These are phyloP conservation scores for Harlomillsia oculata DNA, from an alignment of 1,140 invertebrate genomes.

Conservation along the genomic window DNA sequence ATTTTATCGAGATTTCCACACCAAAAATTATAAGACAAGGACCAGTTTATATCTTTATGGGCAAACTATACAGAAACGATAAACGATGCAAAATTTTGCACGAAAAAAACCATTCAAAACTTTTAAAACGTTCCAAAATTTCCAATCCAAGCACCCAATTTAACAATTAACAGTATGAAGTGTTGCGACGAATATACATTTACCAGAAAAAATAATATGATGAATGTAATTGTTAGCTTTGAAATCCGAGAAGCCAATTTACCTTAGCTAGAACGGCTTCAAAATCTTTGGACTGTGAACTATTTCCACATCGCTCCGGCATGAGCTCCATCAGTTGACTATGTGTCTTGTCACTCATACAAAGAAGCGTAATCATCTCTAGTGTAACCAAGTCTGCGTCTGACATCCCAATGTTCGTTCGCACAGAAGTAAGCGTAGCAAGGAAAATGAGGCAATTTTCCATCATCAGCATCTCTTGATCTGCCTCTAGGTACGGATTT, in stretches of 20 bases:
- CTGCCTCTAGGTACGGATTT: conserved; percentile 54
- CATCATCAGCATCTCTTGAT: conserved; percentile 77
- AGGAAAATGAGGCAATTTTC: conserved; percentile 86
- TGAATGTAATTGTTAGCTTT: too few relatives aligned
- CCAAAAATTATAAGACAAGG: conserved; percentile 3
- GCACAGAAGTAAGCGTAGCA: conserved; percentile 74
- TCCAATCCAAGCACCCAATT: too few relatives aligned
- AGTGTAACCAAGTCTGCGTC: conserved; percentile 65
- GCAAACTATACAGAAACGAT: too few relatives aligned
- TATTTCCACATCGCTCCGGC: conserved; percentile 84
- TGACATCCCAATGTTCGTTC: conserved; percentile 76
- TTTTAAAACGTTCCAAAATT: too few relatives aligned
- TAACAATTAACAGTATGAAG: too few relatives aligned
- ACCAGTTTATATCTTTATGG: not conserved
- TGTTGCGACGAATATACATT: too few relatives aligned
- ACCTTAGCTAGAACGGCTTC: conserved; percentile 69
- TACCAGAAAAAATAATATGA: too few relatives aligned
- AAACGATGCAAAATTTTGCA: too few relatives aligned
- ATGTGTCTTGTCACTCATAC: conserved; percentile 88
- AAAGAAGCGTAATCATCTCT: conserved; percentile 85
- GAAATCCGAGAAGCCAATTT: too few relatives aligned
- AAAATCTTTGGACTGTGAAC: conserved; percentile 75
- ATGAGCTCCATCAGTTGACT: conserved; percentile 88
- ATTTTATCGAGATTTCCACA: too few relatives aligned
- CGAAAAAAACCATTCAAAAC: too few relatives aligned